Evolutionary conservation across 2,888 invertebrate genomes (phyloP).

Genomic region (Drosophila mayaguana): DNA sequence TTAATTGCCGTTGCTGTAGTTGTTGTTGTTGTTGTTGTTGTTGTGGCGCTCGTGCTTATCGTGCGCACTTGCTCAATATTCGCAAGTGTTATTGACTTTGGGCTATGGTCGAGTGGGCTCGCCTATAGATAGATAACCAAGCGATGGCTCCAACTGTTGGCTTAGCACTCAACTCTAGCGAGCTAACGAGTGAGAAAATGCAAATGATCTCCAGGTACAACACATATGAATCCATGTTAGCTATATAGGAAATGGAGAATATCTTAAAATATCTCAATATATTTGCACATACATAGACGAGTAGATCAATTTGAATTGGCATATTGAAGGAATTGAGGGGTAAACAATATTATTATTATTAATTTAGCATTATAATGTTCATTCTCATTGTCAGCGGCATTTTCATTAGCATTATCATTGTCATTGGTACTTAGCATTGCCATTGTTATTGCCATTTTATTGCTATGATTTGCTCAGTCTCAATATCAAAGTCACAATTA

Average conservation of each 20-base stretch:
- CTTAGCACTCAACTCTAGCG: not conserved
- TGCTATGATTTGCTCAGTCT: too few species aligned
- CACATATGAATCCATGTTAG: not conserved
- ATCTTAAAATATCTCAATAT: not conserved
- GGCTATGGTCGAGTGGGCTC: constrained; percentile 69
- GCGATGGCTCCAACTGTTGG: constrained; percentile 9
- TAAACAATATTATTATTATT: not conserved
- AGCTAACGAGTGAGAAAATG: constrained; percentile 20
- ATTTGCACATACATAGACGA: not conserved
- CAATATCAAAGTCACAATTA: too few species aligned
- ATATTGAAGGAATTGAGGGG: not conserved
- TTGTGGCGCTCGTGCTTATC: constrained; percentile 52
- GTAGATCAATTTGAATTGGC: not conserved
- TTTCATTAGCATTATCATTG: not conserved
- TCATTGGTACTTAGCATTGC: not conserved
- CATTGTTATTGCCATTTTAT: not conserved
- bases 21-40: constrained; percentile 19
- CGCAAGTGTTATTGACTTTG: constrained; percentile 68
- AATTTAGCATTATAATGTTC: not conserved
- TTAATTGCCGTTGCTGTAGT: not conserved
- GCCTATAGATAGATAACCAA: constrained; percentile 45
- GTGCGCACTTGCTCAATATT: constrained; percentile 69
- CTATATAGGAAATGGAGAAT: not conserved
- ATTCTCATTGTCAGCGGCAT: not conserved
- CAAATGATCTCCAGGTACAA: constrained; percentile 14